phyloP scores from a whole-genome alignment of 1,140 invertebrate genomes.

The Drosophila chauvacae region DNA sequence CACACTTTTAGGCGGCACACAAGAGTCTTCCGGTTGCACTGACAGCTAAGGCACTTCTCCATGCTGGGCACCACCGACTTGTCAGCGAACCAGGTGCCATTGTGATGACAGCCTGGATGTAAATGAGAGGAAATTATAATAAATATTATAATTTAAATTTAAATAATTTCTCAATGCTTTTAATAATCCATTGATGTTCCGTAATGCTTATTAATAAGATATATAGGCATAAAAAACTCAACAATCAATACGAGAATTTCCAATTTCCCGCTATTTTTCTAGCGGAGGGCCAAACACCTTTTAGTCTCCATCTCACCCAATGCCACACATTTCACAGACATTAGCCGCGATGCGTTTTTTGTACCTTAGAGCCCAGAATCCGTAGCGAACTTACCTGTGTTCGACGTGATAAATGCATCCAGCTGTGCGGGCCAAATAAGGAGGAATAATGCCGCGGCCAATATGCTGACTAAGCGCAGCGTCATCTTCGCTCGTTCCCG shows the following conservation, averaged over 20 bases:
- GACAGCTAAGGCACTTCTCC: constrained; percentile 92
- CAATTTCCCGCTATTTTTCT: constrained; percentile 11
- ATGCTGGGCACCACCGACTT: constrained; percentile 88
- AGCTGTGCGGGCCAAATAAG: constrained; percentile 74
- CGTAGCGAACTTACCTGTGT: constrained; percentile 62
- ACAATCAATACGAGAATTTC: neutral
- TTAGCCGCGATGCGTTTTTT: constrained; percentile 10
- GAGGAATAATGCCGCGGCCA: constrained; percentile 66
- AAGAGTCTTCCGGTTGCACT: constrained; percentile 89
- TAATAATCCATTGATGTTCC: too few relatives aligned
- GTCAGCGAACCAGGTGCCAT: constrained; percentile 87
- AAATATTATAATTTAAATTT: too few relatives aligned
- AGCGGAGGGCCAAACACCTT: neutral
- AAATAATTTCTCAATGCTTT: neutral
- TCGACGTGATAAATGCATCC: constrained; percentile 79
- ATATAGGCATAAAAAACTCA: neutral
- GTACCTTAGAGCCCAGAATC: constrained; percentile 6
- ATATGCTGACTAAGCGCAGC: constrained; percentile 78
- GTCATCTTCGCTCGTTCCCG: constrained; percentile 67
- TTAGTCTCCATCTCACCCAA: constrained; percentile 14
- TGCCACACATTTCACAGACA: constrained; percentile 34
- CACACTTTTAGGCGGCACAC: constrained; percentile 92
- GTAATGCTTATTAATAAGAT: too few relatives aligned
- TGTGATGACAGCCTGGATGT: constrained; percentile 88
- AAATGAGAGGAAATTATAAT: neutral